Conservation (phyloP, 1,140 invertebrate species). For the Aphelinus certus region DNA sequence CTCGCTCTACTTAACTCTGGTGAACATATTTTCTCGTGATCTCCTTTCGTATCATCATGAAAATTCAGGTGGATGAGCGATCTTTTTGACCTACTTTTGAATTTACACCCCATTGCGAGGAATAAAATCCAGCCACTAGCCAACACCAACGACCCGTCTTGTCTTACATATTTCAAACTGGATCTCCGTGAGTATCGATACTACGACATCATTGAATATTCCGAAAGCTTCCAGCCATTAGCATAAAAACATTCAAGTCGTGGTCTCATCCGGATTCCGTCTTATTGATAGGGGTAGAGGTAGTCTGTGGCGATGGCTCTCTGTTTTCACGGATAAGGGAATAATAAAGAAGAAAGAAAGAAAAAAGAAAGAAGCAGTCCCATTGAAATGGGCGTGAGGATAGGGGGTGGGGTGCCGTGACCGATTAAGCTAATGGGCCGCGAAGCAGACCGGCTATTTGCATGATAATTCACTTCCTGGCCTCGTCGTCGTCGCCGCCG, state of each 20-base stretch:
- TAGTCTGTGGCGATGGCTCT: neutral
- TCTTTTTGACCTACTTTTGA: too few species aligned
- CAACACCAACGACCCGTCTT: too few species aligned
- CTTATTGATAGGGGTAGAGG: slow-evolving; percentile 33
- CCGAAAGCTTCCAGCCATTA: neutral
- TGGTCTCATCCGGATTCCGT: neutral
- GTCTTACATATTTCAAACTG: too few species aligned
- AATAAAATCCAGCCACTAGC: too few species aligned
- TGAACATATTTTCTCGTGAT: too few species aligned
- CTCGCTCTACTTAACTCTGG: too few species aligned
- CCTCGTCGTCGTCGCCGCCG: neutral
- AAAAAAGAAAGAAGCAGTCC: slow-evolving; percentile 39
- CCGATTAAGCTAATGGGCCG: slow-evolving; percentile 52
- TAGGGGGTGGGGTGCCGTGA: slow-evolving; percentile 35
- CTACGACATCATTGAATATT: neutral
- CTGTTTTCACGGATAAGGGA: slow-evolving; percentile 17
- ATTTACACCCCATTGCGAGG: too few species aligned
- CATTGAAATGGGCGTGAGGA: slow-evolving; percentile 48
- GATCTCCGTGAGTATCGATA: too few species aligned
- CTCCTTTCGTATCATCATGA: too few species aligned
- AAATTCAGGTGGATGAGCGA: too few species aligned
- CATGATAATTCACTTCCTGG: slow-evolving; percentile 52
- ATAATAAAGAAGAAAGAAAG: slow-evolving; percentile 25
- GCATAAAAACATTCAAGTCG: neutral
- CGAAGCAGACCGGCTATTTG: slow-evolving; percentile 50